Evolutionary conservation across 2,797 vertebrate genomes (phyloP), one percentile per base, ranked within the genome.

Genomic region (Xiphophorus birchmanni): DNA sequence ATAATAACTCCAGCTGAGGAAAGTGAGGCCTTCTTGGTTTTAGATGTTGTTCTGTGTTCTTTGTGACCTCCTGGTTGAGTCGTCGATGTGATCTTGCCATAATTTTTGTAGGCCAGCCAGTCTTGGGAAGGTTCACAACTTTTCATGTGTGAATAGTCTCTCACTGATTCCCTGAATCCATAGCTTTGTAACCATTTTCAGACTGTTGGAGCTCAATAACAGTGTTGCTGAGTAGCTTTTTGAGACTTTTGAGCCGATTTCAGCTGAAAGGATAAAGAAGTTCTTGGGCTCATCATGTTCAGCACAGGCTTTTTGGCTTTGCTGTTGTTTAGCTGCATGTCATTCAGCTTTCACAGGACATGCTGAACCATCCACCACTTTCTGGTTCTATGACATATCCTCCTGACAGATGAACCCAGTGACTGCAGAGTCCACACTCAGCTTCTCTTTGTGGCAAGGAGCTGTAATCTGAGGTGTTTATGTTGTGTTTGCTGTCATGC

Each of bases 401-500:
- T 60, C 11, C 75, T 29, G 42, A 63, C 26, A 23, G 56, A 63
- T 65, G 58, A 63, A 76, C 42, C 58, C 23, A 3, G n/a, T 44
- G 50, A 58, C 74, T 63, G 18, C n/a, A 32, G 74, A 29, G 4
- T 32, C n/a, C 1, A 21, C 37, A 18, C 26, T 50, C 26, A 47
- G 56, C 56, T 65, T 15, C 75, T 48, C 58, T 23, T 45, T 56
- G n/a, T 32, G 56, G 56, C 29, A 23, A 23, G 58, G 42, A 65
- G 23, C 75, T 65, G 42, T 54, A 58, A n/a, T 60, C 74, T 35
- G 56, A 63, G n/a, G 56, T 11, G 58, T n/a, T 35, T n/a, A 74
- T 54, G 52, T 65, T 67, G 60, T 47, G 73, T 52, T 56, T 74
- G 44, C 42, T 47, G 74, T 56, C 52, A 58, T 75, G 23, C 12